Conservation (phyloP, 1,140 invertebrate species). For the Lasaia peninsularis region DNA sequence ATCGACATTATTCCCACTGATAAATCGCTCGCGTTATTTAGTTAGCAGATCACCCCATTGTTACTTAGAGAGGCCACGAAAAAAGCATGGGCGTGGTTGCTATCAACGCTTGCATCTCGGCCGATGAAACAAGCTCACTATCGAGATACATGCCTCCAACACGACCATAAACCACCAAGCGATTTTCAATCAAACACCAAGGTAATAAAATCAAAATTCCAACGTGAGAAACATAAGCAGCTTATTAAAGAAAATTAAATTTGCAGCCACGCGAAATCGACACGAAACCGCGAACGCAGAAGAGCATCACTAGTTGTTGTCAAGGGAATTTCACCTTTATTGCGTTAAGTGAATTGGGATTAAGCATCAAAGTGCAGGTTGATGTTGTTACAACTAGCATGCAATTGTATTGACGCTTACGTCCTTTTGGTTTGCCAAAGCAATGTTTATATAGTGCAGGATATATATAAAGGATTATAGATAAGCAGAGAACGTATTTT, state of each 20-base stretch:
- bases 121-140: slow-evolving; percentile 67
- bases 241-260: slow-evolving; percentile 77
- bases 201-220: slow-evolving; percentile 38
- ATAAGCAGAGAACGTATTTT: slow-evolving; percentile 73
- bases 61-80: slow-evolving; percentile 71
- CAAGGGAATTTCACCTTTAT: slow-evolving; percentile 49
- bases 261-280: slow-evolving; percentile 70
- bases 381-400: slow-evolving; percentile 27
- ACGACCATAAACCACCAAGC: slow-evolving; percentile 27
- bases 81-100: slow-evolving; percentile 71
- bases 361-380: slow-evolving; percentile 20
- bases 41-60: slow-evolving; percentile 75
- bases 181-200: slow-evolving; percentile 27
- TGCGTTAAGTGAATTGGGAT: slow-evolving; percentile 30
- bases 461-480: slow-evolving; percentile 72
- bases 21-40: slow-evolving; percentile 71
- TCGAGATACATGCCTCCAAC: slow-evolving; percentile 70
- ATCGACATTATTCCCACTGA: slow-evolving; percentile 55
- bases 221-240: slow-evolving; percentile 22
- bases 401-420: slow-evolving; percentile 36
- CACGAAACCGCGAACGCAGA: slow-evolving; percentile 60
- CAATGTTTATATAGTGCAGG: slow-evolving; percentile 66
- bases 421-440: slow-evolving; percentile 28
- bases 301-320: slow-evolving; percentile 28
- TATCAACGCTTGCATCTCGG: slow-evolving; percentile 59